Base-by-base conservation (phyloP, 2,888 invertebrate species). In the Miltochrista miniata region DNA sequence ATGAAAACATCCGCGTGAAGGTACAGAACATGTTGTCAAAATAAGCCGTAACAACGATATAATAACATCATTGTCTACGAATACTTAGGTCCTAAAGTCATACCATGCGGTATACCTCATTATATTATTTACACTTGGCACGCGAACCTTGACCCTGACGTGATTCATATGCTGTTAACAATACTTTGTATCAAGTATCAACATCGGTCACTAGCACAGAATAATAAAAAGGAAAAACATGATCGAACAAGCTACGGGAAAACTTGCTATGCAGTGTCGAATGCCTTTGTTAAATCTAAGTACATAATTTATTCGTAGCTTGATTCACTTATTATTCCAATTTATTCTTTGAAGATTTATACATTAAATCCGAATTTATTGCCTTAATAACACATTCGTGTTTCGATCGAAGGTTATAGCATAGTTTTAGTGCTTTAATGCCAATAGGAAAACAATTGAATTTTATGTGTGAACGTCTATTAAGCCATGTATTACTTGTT, bases 81-180 rank as follows among this genome's bases (percentile, higher is more conserved):
- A 54, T 70, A 65, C 54, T 61, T 50, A 47, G 68, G 75, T 31
- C 63, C 61, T 31, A 72, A 63, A 53, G 50, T 56, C 35, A 54
- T 57, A 51, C 78, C 83, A 66, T 78, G 79, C 54, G 72, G 70
- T 35, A 80, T 67, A 37, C 76, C 74, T 49, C 69, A 74, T 24
- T 24, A 24, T 24, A 24, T 24, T 68, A 67, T 72, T 64, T 61
- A 48, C 50, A 67, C 58, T 49, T 58, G 48, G 44, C 51, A 50
- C 51, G 48, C 13, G 31, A 53, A 53, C 80, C 83, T 78, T 81
- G 82, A 81, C 79, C 81, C 73, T 78, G 56, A 58, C 45, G 60
- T 74, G 76, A 79, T 64, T 79, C 75, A 78, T 61, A 68, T 60
- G 42, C 36, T 24, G 10, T 18, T 65, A 69, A 67, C 67, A 69